Percentiles rank a stretch among this genome's conserved stretches.
phyloP scores from a whole-genome alignment of 2,113 vertebrate genomes.

The Girardinichthys multiradiatus region DNA sequence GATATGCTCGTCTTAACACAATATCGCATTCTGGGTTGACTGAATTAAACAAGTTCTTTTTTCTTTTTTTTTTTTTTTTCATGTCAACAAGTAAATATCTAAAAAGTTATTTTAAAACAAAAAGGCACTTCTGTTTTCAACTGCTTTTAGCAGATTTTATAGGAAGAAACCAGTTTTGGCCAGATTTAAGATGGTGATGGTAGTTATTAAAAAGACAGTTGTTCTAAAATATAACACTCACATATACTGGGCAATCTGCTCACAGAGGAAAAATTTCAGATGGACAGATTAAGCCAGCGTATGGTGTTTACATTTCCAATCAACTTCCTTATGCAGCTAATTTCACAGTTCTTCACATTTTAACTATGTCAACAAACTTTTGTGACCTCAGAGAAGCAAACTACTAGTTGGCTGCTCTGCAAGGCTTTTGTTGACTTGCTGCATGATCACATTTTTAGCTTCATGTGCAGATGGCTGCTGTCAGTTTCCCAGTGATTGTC shows the following conservation, averaged over 20 bases:
- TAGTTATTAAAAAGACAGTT: constrained; percentile 8
- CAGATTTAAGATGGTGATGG: constrained; percentile 9
- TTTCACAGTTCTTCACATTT: constrained; percentile 43
- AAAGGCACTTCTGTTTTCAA: neutral
- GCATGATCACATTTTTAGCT: constrained; percentile 20
- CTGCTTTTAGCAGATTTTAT: constrained; percentile 9
- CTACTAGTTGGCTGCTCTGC: constrained; percentile 13
- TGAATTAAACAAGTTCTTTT: constrained; percentile 34
- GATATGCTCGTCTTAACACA: constrained; percentile 46
- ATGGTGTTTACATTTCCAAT: constrained; percentile 49
- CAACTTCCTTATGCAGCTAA: constrained; percentile 18
- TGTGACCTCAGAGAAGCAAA: constrained; percentile 8
- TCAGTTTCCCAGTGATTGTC: constrained; percentile 21
- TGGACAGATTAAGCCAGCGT: constrained; percentile 21
- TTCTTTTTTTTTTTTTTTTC: constrained; percentile 10
- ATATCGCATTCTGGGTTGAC: constrained; percentile 46
- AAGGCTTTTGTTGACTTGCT: constrained; percentile 22
- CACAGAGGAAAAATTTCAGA: constrained; percentile 29
- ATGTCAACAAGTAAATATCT: constrained; percentile 19
- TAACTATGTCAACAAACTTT: constrained; percentile 25
- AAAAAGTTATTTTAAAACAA: constrained; percentile 5
- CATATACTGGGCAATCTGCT: constrained; percentile 19
- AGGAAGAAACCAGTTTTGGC: constrained; percentile 1
- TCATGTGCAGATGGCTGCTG: constrained; percentile 27
- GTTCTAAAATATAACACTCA: constrained; percentile 17